Evolutionary conservation across 2,888 invertebrate species (phyloP), one percentile per base, ranked within the genome.

Genomic region (Nyleta sp.): DNA sequence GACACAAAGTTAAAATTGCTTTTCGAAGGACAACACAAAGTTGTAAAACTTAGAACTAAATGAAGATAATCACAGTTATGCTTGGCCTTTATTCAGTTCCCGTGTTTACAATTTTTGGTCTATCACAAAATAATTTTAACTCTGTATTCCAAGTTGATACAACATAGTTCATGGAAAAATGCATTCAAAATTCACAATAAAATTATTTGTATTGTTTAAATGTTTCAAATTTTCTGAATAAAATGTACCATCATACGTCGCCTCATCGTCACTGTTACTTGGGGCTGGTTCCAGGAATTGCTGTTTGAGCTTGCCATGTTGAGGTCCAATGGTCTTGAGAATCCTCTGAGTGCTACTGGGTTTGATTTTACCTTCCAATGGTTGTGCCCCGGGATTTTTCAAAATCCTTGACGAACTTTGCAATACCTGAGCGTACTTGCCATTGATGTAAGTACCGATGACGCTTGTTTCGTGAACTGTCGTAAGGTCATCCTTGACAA

Each of bases 391-490:
- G 28, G 64, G 60, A 18, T 71, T 71, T 31, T 81, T 80, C 71
- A 94, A 90, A 38, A 95, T 91, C 86, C 94, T 95, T 0, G 96
- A 96, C 40, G 95, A 95, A 85, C 96, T 96, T 86, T 96, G 96
- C 28, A 97, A 91, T 81, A 93, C 95, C 91, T 97, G 97, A 2
- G 97, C 96, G 89, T 97, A 97, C 91, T 97, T 97, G 38, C 96
- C 96, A 53, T 95, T 95, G 85, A 97, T 96, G 87, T 95, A 96
- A 2, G 97, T 96, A 22, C 97, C 96, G 84, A 97, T 95, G n/a
- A 97, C 96, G 88, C 95, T 96, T 0, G 97, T 96, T 91, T 97
- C 96, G 87, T 96, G 96, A 5, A 97, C 94, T 0, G 96, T 96
- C 4, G 96, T 96, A 1, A 95, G 91, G 1, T 96, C 96, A 85